These are phyloP conservation scores for Hybos culiciformis DNA, from an alignment of 2,888 invertebrate genomes.

Conservation along the genomic window DNA sequence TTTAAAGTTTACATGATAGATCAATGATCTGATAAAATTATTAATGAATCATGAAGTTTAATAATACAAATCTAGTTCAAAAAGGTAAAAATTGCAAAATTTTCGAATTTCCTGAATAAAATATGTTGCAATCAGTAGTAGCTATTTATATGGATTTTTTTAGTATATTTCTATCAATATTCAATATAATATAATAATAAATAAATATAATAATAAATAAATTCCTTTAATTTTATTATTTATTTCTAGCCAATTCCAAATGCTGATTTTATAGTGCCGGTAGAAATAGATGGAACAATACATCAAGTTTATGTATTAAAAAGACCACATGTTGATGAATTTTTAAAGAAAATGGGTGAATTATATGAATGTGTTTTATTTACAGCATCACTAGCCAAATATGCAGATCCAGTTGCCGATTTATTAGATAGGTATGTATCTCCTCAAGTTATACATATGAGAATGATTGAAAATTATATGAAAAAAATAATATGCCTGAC, in stretches of 20 bases:
- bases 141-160: no score
- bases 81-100: no score
- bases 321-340: conserved; percentile 98
- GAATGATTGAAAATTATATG: neutral
- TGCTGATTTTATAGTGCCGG: conserved; percentile 99
- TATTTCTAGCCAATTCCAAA: conserved; percentile 87
- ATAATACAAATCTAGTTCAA: no score
- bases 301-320: conserved; percentile 99
- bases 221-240: conserved; percentile 9
- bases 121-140: no score
- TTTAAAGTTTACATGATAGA: no score
- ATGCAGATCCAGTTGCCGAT: conserved; percentile 99
- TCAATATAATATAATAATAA: no score
- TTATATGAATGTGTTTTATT: conserved; percentile 98
- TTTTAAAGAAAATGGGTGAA: conserved; percentile 94
- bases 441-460: conserved; percentile 20
- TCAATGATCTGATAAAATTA: no score
- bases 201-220: no score
- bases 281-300: conserved; percentile 97
- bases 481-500: neutral
- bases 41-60: no score
- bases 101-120: no score
- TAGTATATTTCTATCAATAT: no score
- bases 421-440: conserved; percentile 78
- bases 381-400: conserved; percentile 98